Percentiles rank a stretch among this genome's conserved stretches.
phyloP scores from a whole-genome alignment of 2,888 invertebrate species.

The Ectobius pallidus region DNA sequence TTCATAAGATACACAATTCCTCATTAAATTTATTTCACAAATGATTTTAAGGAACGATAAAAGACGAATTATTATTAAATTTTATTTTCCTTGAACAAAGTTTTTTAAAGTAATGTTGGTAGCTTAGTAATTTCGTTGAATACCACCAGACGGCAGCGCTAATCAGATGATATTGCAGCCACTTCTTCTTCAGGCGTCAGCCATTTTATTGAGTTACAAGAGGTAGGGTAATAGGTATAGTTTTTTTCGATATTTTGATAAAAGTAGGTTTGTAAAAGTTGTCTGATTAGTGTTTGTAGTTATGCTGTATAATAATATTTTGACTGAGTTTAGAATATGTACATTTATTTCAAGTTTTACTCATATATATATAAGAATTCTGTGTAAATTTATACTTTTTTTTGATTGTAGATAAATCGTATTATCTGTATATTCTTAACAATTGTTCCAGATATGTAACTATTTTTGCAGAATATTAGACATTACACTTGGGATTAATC shows the following conservation, averaged over 20 bases:
- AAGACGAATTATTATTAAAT: too few species aligned
- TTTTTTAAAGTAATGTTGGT: too few species aligned
- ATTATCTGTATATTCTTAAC: background rate
- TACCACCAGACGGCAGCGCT: slow-evolving; percentile 3
- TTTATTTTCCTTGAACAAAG: too few species aligned
- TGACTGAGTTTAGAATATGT: background rate
- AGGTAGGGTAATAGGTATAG: slow-evolving; percentile 25
- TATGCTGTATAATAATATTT: background rate
- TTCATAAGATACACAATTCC: too few species aligned
- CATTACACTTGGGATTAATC: background rate
- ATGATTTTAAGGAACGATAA: too few species aligned
- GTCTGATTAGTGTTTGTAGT: background rate
- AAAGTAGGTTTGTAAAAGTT: background rate
- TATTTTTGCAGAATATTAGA: background rate
- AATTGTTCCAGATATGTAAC: background rate
- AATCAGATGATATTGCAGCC: background rate
- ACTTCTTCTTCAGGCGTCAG: slow-evolving; percentile 13
- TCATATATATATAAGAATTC: background rate
- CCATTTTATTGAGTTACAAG: slow-evolving; percentile 28
- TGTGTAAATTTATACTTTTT: background rate
- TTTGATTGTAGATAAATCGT: background rate
- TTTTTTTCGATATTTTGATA: slow-evolving; percentile 1
- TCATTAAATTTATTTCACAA: too few species aligned
- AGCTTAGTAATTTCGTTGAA: background rate
- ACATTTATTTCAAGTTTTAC: background rate